Base-by-base conservation (phyloP, 2,113 vertebrate species). In the Egretta garzetta region DNA sequence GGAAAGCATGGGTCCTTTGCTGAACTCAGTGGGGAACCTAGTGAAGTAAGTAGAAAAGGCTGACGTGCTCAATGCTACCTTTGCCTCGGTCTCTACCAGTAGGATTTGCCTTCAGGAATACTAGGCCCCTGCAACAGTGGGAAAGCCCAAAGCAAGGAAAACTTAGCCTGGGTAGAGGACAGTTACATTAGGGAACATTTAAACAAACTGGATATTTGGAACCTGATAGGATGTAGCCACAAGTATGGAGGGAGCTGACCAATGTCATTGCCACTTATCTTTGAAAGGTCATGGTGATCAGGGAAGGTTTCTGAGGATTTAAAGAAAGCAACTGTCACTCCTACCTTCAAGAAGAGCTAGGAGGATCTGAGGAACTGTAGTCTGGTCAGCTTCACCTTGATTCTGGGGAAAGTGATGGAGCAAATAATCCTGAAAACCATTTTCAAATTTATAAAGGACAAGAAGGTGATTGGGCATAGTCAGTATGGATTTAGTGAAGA, bases 1-100 rank as follows among this genome's bases (percentile, higher is more conserved):
- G 27, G 32, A 67, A 77, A 79, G 50, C 16, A 20, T 6, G 16
- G 9, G 15, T 50, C 43, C 35, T 50, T 28, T 0, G 0, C 52
- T 43, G 53, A 67, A 43, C 13, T 71, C 30, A 43, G 0, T 19
- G 26, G 26, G 13, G 33, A 52, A 56, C 14, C 27, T n/a, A 12
- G 20, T n/a, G 35, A 12, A 72, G 41, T 17, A 9, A 13, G 16
- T 67, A 22, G 26, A 60, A 62, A 22, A 43, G 18, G 49, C 49
- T n/a, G 49, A 80, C 37, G 6, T 55, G 41, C 32, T 67, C 50
- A 55, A 32, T 52, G 24, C 27, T 15, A 14, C 23, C 10, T 77
- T 82, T 77, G 26, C 19, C 22, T 76, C 18, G 21, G 6, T 59
- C 55, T 58, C 50, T 41, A 37, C 9, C 10, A 13, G 41, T 39